Evolutionary conservation across 1,140 invertebrate genomes (phyloP).

Genomic region (Ooceraea biroi): DNA sequence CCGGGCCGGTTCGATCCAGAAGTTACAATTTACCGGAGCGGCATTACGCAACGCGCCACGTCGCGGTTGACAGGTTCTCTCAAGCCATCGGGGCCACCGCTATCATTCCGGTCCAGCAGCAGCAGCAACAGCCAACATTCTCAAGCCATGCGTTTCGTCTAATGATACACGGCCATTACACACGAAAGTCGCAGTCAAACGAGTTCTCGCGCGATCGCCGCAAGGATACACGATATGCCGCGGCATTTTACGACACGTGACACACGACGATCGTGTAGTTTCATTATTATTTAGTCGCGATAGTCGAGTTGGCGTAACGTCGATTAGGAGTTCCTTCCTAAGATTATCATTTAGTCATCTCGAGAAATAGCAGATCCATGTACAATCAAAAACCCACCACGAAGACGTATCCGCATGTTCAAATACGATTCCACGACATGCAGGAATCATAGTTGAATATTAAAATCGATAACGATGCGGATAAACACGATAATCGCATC

Average conservation of each 20-base stretch:
- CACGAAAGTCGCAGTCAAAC: conserved; percentile 57
- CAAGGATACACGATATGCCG: not conserved
- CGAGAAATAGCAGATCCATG: not conserved
- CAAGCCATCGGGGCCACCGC: conserved; percentile 60
- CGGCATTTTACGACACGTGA: conserved; percentile 22
- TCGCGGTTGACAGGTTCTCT: conserved; percentile 76
- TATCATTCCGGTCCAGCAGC: conserved; percentile 62
- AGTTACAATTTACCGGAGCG: conserved; percentile 68
- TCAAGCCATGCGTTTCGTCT: conserved; percentile 48
- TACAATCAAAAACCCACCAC: not conserved
- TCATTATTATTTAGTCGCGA: conserved; percentile 46
- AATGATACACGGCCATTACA: conserved; percentile 63
- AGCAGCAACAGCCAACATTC: conserved; percentile 62
- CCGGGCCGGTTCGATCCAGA: conserved; percentile 48
- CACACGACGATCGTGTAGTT: conserved; percentile 3
- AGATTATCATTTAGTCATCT: conserved; percentile 34
- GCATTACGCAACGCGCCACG: conserved; percentile 67
- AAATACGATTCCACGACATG: no score
- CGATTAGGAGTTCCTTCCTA: conserved; percentile 23
- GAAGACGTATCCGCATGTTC: not conserved
- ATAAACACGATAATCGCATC: not conserved
- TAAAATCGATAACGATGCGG: not conserved
- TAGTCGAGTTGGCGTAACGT: conserved; percentile 26
- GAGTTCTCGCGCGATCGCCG: conserved; percentile 31
- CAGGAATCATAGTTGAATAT: not conserved